Evolutionary conservation across 64 coral and sea anemone species (phyloP).

Genomic region (Pocillopora damicornis): DNA sequence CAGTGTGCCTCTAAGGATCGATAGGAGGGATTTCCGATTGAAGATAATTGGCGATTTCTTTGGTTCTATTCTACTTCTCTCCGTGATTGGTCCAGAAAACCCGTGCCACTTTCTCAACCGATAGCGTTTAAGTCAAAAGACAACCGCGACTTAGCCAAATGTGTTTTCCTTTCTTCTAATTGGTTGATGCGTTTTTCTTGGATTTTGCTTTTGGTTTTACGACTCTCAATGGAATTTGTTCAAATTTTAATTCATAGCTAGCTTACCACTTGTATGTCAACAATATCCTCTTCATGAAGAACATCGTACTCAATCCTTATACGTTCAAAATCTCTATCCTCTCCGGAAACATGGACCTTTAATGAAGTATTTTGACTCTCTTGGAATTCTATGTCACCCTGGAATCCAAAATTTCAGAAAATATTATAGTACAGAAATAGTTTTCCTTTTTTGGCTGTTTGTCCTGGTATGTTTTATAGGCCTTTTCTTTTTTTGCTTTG

Average conservation of each 20-base stretch:
- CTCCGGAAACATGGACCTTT: slow-evolving; percentile 15
- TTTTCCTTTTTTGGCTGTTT: too few species aligned
- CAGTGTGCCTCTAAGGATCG: too few species aligned
- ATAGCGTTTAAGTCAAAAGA: too few species aligned
- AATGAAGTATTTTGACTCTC: slow-evolving; percentile 46
- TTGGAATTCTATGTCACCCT: slow-evolving; percentile 54
- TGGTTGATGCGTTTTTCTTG: not conserved
- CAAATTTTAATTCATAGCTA: not conserved
- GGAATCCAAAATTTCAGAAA: not conserved
- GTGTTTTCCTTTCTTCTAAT: not conserved
- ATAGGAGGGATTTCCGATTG: too few species aligned
- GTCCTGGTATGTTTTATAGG: too few species aligned
- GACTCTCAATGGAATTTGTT: not conserved
- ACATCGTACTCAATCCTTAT: slow-evolving; percentile 35
- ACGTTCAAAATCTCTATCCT: slow-evolving; percentile 13
- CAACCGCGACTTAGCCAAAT: too few species aligned
- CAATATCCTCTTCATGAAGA: not conserved
- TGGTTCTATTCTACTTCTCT: too few species aligned
- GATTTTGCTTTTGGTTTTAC: not conserved
- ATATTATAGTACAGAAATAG: too few species aligned
- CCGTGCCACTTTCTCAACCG: too few species aligned
- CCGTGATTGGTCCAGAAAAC: too few species aligned
- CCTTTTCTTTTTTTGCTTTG: too few species aligned
- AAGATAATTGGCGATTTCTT: too few species aligned
- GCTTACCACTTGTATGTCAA: slow-evolving; percentile 64